Evolutionary conservation across 2,888 invertebrate genomes (phyloP).

Genomic region (Xanthorhoe spadicearia): DNA sequence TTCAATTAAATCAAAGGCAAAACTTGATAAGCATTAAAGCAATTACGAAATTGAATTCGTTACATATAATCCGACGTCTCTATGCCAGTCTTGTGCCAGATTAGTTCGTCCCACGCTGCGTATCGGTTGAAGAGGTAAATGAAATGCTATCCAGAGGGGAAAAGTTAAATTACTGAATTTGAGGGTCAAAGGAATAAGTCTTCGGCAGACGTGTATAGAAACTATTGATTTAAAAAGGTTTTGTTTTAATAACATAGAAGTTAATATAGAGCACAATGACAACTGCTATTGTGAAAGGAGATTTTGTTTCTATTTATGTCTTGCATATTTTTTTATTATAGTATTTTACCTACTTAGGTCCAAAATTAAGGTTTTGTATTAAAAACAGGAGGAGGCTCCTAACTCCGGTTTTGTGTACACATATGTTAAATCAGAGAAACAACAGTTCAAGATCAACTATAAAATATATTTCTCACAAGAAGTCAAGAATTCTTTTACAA

Average conservation of each 20-base stretch:
- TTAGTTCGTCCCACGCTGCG: conserved; percentile 84
- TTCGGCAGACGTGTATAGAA: conserved; percentile 73
- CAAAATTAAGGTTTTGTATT: too few relatives aligned
- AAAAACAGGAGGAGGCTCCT: too few relatives aligned
- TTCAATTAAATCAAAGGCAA: background rate
- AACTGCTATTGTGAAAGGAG: background rate
- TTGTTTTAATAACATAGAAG: conserved; percentile 50
- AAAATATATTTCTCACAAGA: too few relatives aligned
- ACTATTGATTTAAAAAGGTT: conserved; percentile 73
- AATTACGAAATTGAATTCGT: conserved; percentile 24
- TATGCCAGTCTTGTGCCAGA: conserved; percentile 67
- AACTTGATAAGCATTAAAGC: conserved; percentile 17
- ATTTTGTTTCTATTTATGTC: too few relatives aligned
- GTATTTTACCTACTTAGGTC: too few relatives aligned
- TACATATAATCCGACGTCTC: conserved; percentile 53
- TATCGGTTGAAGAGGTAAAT: conserved; percentile 85
- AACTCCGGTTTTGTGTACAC: too few relatives aligned
- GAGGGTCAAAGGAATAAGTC: conserved; percentile 84
- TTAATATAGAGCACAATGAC: conserved; percentile 13
- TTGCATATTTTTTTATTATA: too few relatives aligned
- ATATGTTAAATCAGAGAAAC: too few relatives aligned
- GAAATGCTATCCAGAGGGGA: conserved; percentile 85
- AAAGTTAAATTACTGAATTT: conserved; percentile 85
- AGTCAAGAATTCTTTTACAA: too few relatives aligned
- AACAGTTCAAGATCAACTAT: too few relatives aligned